Percentiles rank a stretch among this genome's conserved stretches.
These are phyloP conservation scores for Mellivora capensis DNA, from an alignment of 2,113 vertebrate species.

Conservation along the genomic window DNA sequence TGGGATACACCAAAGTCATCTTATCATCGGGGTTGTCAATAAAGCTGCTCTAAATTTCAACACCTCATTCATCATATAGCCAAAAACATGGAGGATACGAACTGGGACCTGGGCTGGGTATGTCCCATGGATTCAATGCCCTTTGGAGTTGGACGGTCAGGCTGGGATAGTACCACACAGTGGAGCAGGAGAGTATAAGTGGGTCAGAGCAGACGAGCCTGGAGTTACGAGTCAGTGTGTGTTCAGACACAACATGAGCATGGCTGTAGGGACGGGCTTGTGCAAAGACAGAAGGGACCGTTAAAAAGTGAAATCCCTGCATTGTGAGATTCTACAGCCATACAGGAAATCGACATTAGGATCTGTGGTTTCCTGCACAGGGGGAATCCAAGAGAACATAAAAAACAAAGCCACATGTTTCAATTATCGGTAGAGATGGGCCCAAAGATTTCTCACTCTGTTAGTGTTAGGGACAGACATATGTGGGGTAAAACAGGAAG, in stretches of 20 bases:
- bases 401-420: neutral
- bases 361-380: slow-evolving; percentile 51
- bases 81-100: neutral
- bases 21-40: slow-evolving; percentile 41
- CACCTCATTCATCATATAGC: slow-evolving; percentile 51
- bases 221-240: neutral
- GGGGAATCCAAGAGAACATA: slow-evolving; percentile 14
- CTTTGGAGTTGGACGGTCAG: neutral
- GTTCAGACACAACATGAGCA: neutral
- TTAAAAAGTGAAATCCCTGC: slow-evolving; percentile 48
- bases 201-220: neutral
- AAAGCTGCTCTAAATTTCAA: slow-evolving; percentile 52
- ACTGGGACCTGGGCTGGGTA: neutral
- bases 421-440: slow-evolving; percentile 2
- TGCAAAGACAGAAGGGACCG: neutral
- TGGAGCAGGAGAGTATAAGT: neutral
- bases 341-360: slow-evolving; percentile 55
- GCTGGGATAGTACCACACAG: neutral
- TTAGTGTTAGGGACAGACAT: neutral
- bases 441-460: slow-evolving; percentile 34
- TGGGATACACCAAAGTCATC: slow-evolving; percentile 55
- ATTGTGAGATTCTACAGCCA: neutral
- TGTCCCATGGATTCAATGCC: neutral
- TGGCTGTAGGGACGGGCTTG: neutral
- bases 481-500: neutral